Evolutionary conservation across 1,140 invertebrate species (phyloP).

Genomic region (Laupala kohalensis): DNA sequence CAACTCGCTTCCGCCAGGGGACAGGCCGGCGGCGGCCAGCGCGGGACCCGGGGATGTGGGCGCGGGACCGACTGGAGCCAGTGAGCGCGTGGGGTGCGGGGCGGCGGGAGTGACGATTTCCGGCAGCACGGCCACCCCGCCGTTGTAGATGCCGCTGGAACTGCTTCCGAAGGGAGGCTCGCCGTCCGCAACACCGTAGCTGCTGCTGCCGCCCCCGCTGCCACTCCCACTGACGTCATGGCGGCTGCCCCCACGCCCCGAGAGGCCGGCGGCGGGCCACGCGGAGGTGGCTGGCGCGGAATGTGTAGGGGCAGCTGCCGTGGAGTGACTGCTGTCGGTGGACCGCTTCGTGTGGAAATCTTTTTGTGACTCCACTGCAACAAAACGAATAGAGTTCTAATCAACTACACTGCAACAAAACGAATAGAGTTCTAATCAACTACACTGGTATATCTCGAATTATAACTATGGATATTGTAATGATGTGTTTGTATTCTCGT

Average conservation of each 20-base stretch:
- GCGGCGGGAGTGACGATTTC: slow-evolving; percentile 26
- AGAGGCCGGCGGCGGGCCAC: background rate
- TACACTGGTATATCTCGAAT: slow-evolving; percentile 47
- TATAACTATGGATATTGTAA: too few relatives aligned
- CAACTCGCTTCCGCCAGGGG: slow-evolving; percentile 28
- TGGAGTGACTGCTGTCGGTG: slow-evolving; percentile 32
- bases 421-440: slow-evolving; percentile 27
- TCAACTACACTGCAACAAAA: slow-evolving; percentile 57
- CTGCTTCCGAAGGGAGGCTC: too few relatives aligned
- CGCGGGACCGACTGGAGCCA: slow-evolving; percentile 22
- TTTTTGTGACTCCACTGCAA: slow-evolving; percentile 73
- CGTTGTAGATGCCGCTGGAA: slow-evolving; percentile 5
- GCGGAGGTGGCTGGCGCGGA: slow-evolving; percentile 19
- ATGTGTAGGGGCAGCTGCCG: slow-evolving; percentile 20
- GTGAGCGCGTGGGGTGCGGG: slow-evolving; percentile 27
- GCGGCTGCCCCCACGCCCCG: slow-evolving; percentile 17
- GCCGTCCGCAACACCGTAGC: too few relatives aligned
- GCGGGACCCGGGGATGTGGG: background rate
- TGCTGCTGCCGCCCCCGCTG: background rate
- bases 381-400: background rate
- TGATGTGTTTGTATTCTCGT: too few relatives aligned
- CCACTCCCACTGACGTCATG: background rate
- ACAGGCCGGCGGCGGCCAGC: slow-evolving; percentile 19
- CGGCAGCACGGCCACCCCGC: slow-evolving; percentile 10
- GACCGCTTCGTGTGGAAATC: slow-evolving; percentile 62